Conservation (phyloP, 2,113 vertebrate species). For the Ciconia boyciana region DNA sequence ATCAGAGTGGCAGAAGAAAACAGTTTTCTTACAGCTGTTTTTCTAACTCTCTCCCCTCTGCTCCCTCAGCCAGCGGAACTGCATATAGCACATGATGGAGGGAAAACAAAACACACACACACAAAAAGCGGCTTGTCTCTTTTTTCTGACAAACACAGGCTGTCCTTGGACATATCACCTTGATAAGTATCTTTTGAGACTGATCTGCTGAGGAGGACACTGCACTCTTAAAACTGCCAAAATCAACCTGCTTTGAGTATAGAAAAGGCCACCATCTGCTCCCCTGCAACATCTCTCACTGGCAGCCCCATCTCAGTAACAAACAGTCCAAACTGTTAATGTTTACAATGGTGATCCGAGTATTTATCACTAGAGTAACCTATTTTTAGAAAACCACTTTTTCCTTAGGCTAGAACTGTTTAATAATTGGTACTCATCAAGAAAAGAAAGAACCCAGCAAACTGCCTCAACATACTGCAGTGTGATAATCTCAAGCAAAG, state of each 20-base stretch:
- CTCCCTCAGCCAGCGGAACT: not conserved
- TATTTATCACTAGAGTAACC: not conserved
- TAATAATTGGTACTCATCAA: not conserved
- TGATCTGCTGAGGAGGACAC: not conserved
- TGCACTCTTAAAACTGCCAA: not conserved
- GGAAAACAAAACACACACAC: not conserved
- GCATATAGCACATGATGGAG: not conserved
- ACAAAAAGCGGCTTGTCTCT: not conserved
- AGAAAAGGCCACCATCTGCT: conserved; percentile 6
- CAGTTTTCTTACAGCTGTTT: not conserved
- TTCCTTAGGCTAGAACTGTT: not conserved
- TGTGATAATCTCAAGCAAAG: not conserved
- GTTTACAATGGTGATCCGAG: not conserved
- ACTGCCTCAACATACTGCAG: not conserved
- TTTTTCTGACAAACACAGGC: not conserved
- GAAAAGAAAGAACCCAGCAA: not conserved
- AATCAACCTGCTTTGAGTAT: not conserved
- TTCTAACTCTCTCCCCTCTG: not conserved
- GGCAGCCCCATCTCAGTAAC: not conserved
- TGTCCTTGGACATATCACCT: not conserved
- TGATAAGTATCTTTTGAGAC: not conserved
- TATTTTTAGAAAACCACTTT: not conserved
- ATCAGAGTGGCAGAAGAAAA: not conserved
- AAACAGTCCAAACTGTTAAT: not conserved
- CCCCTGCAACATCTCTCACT: not conserved